phyloP scores from a whole-genome alignment of 2,113 vertebrate species.

The Heteronetta atricapilla region DNA sequence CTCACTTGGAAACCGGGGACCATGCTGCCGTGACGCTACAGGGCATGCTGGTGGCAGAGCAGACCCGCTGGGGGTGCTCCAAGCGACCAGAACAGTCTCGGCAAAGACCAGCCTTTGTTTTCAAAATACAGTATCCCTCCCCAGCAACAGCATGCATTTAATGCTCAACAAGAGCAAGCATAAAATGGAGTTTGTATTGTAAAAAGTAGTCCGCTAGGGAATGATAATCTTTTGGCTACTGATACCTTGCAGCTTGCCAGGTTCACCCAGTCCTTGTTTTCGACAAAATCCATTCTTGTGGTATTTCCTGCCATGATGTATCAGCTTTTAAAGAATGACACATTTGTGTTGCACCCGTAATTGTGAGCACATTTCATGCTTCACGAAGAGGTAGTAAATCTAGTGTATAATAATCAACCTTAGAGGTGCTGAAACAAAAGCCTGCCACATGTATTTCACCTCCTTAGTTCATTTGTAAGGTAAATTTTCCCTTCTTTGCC shows the following conservation, averaged over 20 bases:
- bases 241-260: neutral
- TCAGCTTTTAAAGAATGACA: neutral
- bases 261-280: neutral
- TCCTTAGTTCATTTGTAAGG: neutral
- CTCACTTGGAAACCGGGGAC: neutral
- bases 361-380: neutral
- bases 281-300: constrained; percentile 5
- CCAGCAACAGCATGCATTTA: neutral
- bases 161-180: neutral
- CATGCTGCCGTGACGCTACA: neutral
- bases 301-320: neutral
- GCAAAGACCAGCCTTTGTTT: neutral
- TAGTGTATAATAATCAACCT: neutral
- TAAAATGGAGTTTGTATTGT: neutral
- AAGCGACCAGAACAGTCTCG: neutral
- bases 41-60: fast-evolving
- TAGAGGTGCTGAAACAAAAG: neutral
- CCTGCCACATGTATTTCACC: fast-evolving
- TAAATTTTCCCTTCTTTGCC: neutral
- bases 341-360: neutral
- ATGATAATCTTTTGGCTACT: constrained; percentile 18
- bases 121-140: neutral
- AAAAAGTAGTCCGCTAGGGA: neutral
- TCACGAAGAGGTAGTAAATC: neutral
- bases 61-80: neutral